Conservation (phyloP, 1,140 invertebrate species). For the Mylabris phalerata region DNA sequence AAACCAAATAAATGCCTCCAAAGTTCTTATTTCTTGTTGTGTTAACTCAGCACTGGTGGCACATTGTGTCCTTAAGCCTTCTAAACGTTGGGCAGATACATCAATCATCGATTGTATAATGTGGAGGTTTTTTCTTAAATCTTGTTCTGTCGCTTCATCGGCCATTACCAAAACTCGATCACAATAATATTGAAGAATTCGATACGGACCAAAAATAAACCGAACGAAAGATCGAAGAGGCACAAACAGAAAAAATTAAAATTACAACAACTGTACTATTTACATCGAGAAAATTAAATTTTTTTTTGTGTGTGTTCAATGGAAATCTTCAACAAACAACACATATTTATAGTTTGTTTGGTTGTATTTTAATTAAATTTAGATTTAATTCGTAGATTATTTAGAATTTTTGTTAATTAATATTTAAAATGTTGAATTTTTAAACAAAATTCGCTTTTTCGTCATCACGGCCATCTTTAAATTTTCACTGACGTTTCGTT, state of each 20-base stretch:
- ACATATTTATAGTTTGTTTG: too few species aligned
- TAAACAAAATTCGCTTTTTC: conserved; percentile 11
- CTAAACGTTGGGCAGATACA: conserved; percentile 84
- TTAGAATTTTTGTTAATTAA: not conserved
- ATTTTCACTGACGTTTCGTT: conserved; percentile 1
- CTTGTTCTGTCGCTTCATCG: conserved; percentile 40
- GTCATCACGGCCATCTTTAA: conserved; percentile 17
- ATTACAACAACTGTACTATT: too few species aligned
- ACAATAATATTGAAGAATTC: conserved; percentile 29
- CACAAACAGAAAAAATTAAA: too few species aligned
- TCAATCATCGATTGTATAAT: conserved; percentile 90
- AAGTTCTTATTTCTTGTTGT: conserved; percentile 87
- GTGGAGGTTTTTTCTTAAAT: conserved; percentile 46
- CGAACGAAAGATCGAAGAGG: too few species aligned
- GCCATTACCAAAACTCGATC: conserved; percentile 35
- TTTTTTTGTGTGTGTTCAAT: too few species aligned
- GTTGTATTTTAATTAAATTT: not conserved
- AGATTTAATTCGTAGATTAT: not conserved
- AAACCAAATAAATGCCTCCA: conserved; percentile 56
- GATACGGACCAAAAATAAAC: too few species aligned
- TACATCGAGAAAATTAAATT: too few species aligned
- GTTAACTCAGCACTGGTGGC: conserved; percentile 86
- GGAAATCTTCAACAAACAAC: too few species aligned
- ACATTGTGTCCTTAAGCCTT: conserved; percentile 87
- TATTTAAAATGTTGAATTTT: conserved; percentile 3